A percentile compares a stretch with the other conserved stretches of the same genome.
phyloP scores from a whole-genome alignment of 2,888 invertebrate species.

The Anagyrus pseudococci region DNA sequence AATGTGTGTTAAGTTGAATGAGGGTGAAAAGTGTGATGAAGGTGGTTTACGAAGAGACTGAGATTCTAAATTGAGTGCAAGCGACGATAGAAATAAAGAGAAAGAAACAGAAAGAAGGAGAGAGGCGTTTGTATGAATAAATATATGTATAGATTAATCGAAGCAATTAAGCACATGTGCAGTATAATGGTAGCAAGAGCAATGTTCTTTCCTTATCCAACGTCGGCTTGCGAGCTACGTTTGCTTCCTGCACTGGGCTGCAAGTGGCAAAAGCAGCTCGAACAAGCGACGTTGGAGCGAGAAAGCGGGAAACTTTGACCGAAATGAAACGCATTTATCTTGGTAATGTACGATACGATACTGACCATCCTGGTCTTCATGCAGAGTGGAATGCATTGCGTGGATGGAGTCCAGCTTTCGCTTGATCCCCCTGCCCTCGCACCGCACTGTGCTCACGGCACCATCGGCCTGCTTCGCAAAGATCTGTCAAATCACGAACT shows the following conservation, averaged over 20 bases:
- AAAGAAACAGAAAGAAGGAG: too few species aligned
- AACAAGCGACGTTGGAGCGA: too few species aligned
- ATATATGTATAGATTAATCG: slow-evolving; percentile 20
- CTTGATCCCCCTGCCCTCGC: slow-evolving; percentile 61
- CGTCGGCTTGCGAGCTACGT: too few species aligned
- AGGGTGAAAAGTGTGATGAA: slow-evolving; percentile 1
- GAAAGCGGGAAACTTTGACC: too few species aligned
- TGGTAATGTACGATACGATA: slow-evolving; percentile 54
- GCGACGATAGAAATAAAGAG: too few species aligned
- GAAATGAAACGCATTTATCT: slow-evolving; percentile 26
- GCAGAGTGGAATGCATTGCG: slow-evolving; percentile 62
- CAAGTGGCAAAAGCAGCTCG: too few species aligned
- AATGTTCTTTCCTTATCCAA: slow-evolving; percentile 26
- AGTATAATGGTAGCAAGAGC: slow-evolving; percentile 33
- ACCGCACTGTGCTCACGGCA: slow-evolving; percentile 61
- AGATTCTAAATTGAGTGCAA: not conserved
- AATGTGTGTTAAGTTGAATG: slow-evolving; percentile 21
- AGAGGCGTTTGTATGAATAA: too few species aligned
- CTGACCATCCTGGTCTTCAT: slow-evolving; percentile 63
- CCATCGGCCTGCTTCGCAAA: slow-evolving; percentile 62
- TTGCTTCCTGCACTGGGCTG: too few species aligned
- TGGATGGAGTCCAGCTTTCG: slow-evolving; percentile 62
- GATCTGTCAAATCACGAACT: slow-evolving; percentile 61
- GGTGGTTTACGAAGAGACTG: not conserved
- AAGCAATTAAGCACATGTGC: slow-evolving; percentile 32